A percentile compares a stretch with the other conserved stretches of the same genome.
These are phyloP conservation scores for Pinctada fucata DNA, from an alignment of 2,888 invertebrate species.

Conservation along the genomic window DNA sequence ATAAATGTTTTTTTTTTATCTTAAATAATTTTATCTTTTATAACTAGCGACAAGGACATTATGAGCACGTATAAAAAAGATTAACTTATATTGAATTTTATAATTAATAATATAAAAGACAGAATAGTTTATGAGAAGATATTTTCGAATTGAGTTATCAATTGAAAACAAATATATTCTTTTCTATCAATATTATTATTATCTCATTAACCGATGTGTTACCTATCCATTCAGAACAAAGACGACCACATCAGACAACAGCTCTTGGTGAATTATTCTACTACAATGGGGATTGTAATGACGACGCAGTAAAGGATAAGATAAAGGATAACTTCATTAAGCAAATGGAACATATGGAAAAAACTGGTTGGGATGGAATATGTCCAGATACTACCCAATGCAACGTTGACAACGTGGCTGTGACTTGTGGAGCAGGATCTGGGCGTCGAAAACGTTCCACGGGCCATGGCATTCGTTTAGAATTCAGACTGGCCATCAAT, in stretches of 20 bases:
- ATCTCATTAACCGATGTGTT: no score
- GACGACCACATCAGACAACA: background rate
- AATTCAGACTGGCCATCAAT: background rate
- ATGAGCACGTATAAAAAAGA: no score
- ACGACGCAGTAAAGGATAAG: background rate
- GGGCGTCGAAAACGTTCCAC: background rate
- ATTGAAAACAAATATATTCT: no score
- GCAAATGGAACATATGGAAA: slow-evolving; percentile 17
- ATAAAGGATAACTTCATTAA: slow-evolving; percentile 25
- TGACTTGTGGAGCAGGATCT: slow-evolving; percentile 5
- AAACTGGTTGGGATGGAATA: slow-evolving; percentile 18
- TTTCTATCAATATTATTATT: no score
- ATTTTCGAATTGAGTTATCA: no score
- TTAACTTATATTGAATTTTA: no score
- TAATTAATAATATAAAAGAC: no score
- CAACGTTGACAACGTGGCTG: slow-evolving; percentile 27
- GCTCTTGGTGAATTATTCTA: slow-evolving; percentile 19
- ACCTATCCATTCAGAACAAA: no score
- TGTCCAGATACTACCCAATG: slow-evolving; percentile 12
- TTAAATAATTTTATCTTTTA: no score
- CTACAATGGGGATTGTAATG: slow-evolving; percentile 16
- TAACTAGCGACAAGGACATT: no score
- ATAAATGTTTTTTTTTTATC: no score
- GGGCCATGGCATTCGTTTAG: slow-evolving; percentile 3
- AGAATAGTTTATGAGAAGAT: no score